These are phyloP conservation scores for Zhuqinia jingwanae DNA, from an alignment of 2,888 invertebrate genomes.

Conservation along the genomic window DNA sequence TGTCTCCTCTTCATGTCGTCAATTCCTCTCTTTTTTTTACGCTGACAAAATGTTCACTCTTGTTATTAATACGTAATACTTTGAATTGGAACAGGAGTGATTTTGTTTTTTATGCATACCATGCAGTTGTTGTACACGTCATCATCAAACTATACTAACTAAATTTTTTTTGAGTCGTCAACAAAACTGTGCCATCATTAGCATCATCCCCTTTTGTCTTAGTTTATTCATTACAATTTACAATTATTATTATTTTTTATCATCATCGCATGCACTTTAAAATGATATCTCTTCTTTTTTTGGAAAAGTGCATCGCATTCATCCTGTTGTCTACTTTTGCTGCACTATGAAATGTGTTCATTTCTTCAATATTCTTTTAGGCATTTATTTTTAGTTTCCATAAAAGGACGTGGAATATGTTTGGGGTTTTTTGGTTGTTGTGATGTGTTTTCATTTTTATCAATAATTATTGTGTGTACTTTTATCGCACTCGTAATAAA, in stretches of 20 bases:
- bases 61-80: not conserved
- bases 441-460: constrained; percentile 54
- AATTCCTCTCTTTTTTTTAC: not conserved
- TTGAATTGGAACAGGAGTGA: constrained; percentile 7
- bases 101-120: not conserved
- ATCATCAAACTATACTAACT: not conserved
- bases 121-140: no score
- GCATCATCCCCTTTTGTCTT: not conserved
- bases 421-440: no score
- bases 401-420: constrained; percentile 48
- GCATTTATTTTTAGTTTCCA: constrained; percentile 46
- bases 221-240: no score
- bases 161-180: not conserved
- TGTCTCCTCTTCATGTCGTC: not conserved
- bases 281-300: not conserved
- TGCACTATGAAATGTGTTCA: no score
- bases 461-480: constrained; percentile 60
- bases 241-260: no score
- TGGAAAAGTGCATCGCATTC: constrained; percentile 5
- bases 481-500: constrained; percentile 59
- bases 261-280: not conserved
- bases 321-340: constrained; percentile 28
- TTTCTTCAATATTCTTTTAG: no score
- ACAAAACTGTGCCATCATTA: constrained; percentile 5
- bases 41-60: not conserved